Percentiles rank a stretch among this genome's conserved stretches.
Conservation (phyloP, 2,113 vertebrate genomes). For the Brienomyrus longianalis region DNA sequence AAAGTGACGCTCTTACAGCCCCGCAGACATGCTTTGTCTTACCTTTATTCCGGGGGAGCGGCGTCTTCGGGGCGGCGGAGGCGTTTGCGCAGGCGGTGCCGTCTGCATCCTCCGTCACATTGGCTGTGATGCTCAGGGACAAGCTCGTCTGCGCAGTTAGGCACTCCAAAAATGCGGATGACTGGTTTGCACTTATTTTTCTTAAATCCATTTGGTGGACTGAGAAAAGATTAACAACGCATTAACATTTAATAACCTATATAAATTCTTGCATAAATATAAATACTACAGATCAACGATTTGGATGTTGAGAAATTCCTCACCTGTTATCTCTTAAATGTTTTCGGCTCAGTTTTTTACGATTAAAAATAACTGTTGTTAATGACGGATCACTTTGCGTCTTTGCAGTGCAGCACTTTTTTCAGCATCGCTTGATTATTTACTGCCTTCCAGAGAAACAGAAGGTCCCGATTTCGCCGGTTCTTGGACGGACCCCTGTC, state of each 20-base stretch:
- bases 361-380: background rate
- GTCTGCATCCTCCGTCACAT: constrained; percentile 6
- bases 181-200: background rate
- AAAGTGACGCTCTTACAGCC: background rate
- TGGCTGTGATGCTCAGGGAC: constrained; percentile 1
- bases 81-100: background rate
- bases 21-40: background rate
- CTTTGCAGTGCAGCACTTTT: background rate
- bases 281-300: background rate
- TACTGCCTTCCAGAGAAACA: background rate
- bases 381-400: background rate
- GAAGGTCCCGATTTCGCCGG: background rate
- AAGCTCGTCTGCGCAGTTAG: constrained; percentile 2
- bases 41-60: background rate
- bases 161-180: background rate
- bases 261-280: background rate
- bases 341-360: background rate
- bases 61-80: background rate
- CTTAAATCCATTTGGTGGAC: constrained; percentile 11
- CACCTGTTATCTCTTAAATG: background rate
- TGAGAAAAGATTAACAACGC: background rate
- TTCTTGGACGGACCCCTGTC: background rate
- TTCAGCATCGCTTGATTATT: background rate
- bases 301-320: background rate
- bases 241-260: too few species aligned